Conservation (phyloP, 2,113 vertebrate species). For the Speoplatyrhinus poulsoni region DNA sequence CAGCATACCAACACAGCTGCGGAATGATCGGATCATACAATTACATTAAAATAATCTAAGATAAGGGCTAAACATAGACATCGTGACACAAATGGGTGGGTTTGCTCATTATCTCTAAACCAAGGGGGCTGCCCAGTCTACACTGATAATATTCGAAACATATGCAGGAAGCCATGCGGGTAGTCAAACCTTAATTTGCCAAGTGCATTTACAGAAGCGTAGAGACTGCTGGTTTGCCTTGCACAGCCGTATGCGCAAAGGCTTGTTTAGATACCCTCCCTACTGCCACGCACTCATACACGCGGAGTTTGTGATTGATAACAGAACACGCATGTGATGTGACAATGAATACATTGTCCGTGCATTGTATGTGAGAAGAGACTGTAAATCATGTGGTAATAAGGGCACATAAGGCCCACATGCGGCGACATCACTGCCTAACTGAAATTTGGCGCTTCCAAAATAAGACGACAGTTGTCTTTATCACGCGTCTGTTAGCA, state of each 20-base stretch:
- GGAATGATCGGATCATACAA: conserved; percentile 10
- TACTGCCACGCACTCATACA: conserved; percentile 50
- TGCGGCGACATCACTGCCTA: neutral
- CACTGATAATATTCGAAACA: conserved; percentile 13
- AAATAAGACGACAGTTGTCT: conserved; percentile 17
- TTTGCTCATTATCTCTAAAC: conserved; percentile 23
- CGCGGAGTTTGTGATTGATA: conserved; percentile 60
- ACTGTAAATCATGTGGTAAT: neutral
- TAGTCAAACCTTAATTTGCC: conserved; percentile 1
- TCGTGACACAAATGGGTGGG: conserved; percentile 50
- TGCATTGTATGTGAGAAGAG: conserved; percentile 1
- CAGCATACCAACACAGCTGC: conserved; percentile 2
- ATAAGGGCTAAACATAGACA: conserved; percentile 20
- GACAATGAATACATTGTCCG: neutral
- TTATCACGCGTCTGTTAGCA: conserved; percentile 11
- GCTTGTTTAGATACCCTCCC: conserved; percentile 14
- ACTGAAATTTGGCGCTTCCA: conserved; percentile 8
- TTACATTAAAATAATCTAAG: conserved; percentile 23
- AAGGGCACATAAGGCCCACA: neutral
- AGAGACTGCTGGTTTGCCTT: conserved; percentile 14
- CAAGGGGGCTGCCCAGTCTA: conserved; percentile 38
- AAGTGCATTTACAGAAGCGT: conserved; percentile 3
- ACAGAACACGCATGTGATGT: conserved; percentile 35
- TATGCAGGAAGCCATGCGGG: conserved; percentile 15
- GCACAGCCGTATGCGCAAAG: conserved; percentile 35